A percentile compares a stretch with the other conserved stretches of the same genome.
Conservation (phyloP, 2,888 invertebrate genomes). For the Catocala fraxini region DNA sequence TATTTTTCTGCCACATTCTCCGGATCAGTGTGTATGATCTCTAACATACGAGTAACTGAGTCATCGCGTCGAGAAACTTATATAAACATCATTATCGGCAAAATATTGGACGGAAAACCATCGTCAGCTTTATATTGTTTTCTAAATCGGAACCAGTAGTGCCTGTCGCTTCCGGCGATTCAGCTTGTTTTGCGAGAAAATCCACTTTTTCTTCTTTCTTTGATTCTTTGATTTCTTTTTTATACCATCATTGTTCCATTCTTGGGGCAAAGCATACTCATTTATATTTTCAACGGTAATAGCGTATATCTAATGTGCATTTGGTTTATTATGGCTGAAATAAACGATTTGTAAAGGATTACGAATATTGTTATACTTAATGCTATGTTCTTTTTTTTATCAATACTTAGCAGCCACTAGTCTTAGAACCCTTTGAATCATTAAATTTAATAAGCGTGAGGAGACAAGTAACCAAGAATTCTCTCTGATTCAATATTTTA, state of each 20-base stretch:
- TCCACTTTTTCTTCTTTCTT: slow-evolving; percentile 59
- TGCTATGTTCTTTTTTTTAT: slow-evolving; percentile 26
- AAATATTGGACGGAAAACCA: slow-evolving; percentile 74
- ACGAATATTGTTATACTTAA: slow-evolving; percentile 11
- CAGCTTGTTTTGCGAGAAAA: slow-evolving; percentile 75
- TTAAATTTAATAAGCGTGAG: slow-evolving; percentile 14
- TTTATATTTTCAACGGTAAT: slow-evolving; percentile 44
- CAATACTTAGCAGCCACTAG: slow-evolving; percentile 25
- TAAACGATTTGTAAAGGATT: slow-evolving; percentile 27
- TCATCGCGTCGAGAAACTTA: slow-evolving; percentile 61
- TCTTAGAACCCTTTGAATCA: slow-evolving; percentile 11
- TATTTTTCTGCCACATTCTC: not conserved
- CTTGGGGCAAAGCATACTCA: slow-evolving; percentile 41
- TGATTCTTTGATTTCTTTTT: slow-evolving; percentile 62
- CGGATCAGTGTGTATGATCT: slow-evolving; percentile 25
- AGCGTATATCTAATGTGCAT: slow-evolving; percentile 38
- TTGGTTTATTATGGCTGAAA: slow-evolving; percentile 26
- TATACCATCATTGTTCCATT: slow-evolving; percentile 53
- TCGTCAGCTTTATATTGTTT: slow-evolving; percentile 80
- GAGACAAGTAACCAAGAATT: slow-evolving; percentile 30
- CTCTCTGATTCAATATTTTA: not conserved
- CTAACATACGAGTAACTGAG: slow-evolving; percentile 47
- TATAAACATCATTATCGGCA: slow-evolving; percentile 74
- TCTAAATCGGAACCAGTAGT: slow-evolving; percentile 79
- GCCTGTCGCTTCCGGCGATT: slow-evolving; percentile 76